These are phyloP conservation scores for Leptopilina syphax DNA, from an alignment of 2,888 invertebrate species.

Conservation along the genomic window DNA sequence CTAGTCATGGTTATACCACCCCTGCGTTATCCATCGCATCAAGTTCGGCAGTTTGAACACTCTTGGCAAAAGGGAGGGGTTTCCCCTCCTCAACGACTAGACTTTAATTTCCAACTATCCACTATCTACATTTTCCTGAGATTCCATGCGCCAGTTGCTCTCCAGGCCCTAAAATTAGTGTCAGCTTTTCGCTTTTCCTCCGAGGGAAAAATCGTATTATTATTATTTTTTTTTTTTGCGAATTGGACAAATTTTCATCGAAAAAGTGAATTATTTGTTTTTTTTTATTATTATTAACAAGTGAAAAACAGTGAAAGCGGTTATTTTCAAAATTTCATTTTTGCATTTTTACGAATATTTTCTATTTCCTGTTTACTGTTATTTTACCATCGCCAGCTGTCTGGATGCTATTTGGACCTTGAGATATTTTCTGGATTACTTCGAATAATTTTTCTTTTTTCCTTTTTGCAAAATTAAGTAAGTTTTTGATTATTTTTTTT, in stretches of 20 bases:
- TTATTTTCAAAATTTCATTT: background rate
- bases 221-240: background rate
- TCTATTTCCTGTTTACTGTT: background rate
- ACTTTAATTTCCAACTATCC: conserved; percentile 35
- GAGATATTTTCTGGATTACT: background rate
- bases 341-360: background rate
- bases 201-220: background rate
- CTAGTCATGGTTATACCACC: conserved; percentile 31
- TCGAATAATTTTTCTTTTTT: background rate
- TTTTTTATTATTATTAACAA: background rate
- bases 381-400: background rate
- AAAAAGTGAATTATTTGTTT: background rate
- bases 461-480: background rate
- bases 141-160: conserved; percentile 29
- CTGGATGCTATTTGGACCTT: background rate
- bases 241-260: background rate
- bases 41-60: conserved; percentile 30
- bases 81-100: conserved; percentile 11
- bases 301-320: background rate
- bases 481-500: background rate
- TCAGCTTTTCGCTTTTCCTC: conserved; percentile 9
- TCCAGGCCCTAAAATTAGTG: background rate
- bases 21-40: conserved; percentile 39
- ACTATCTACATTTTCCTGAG: conserved; percentile 37
- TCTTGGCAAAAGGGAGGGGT: conserved; percentile 36